phyloP scores from a whole-genome alignment of 2,113 vertebrate species.

The Spheniscus mendiculus region DNA sequence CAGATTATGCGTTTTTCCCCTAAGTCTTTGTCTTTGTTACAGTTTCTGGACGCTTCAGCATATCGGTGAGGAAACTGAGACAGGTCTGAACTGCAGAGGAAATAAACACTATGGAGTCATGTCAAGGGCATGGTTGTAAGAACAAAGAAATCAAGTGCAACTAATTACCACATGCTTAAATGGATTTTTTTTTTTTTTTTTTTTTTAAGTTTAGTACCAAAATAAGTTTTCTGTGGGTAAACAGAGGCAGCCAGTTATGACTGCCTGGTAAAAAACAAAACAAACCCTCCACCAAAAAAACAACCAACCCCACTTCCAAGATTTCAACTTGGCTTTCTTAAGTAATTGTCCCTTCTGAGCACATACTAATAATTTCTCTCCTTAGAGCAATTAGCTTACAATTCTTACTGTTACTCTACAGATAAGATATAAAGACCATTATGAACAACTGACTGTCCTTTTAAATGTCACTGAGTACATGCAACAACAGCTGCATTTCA shows the following conservation, averaged over 20 bases:
- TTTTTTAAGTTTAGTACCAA: neutral
- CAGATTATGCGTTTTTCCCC: neutral
- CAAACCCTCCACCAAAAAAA: neutral
- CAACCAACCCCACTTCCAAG: too few species aligned
- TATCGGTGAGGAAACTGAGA: neutral
- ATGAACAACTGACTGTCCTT: neutral
- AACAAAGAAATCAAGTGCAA: neutral
- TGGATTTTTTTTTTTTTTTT: neutral
- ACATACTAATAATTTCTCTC: neutral
- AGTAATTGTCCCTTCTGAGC: neutral
- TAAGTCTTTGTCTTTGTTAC: neutral
- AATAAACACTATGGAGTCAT: neutral
- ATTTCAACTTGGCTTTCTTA: neutral
- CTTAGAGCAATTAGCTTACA: neutral
- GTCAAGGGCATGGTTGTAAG: accelerated
- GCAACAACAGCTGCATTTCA: neutral
- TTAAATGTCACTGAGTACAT: accelerated
- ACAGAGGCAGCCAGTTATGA: neutral
- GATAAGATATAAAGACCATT: neutral
- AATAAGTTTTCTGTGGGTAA: neutral
- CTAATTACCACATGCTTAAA: too few species aligned
- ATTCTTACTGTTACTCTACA: too few species aligned
- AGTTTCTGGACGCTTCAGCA: accelerated
- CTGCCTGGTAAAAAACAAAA: neutral
- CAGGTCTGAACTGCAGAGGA: too few species aligned